phyloP scores from a whole-genome alignment of 2,797 vertebrate species.

The Carapus acus region DNA sequence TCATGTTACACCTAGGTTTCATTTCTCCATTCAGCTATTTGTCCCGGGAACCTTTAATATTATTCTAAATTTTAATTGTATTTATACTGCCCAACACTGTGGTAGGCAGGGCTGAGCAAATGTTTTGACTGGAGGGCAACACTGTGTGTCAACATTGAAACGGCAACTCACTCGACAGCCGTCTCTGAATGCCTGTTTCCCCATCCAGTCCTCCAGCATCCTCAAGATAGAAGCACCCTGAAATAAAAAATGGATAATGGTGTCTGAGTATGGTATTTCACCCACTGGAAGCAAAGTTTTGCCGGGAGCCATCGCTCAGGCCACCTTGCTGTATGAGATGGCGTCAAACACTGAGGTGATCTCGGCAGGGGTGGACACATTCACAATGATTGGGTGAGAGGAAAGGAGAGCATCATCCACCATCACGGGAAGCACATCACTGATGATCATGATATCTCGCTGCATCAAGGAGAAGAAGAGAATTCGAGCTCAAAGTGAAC shows the following conservation, averaged over 20 bases:
- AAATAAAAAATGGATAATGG: not conserved
- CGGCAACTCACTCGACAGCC: slow-evolving; percentile 85
- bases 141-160: too few species aligned
- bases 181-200: slow-evolving; percentile 75
- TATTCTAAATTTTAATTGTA: too few species aligned
- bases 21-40: too few species aligned
- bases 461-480: slow-evolving; percentile 44
- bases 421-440: slow-evolving; percentile 90
- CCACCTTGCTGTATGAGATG: slow-evolving; percentile 96
- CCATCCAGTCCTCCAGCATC: slow-evolving; percentile 91
- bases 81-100: too few species aligned
- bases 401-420: slow-evolving; percentile 85
- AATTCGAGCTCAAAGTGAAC: too few species aligned
- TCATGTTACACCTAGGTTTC: too few species aligned
- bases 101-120: too few species aligned
- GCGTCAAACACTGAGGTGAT: slow-evolving; percentile 96
- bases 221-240: slow-evolving; percentile 92
- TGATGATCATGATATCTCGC: slow-evolving; percentile 85
- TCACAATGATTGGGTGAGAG: slow-evolving; percentile 87
- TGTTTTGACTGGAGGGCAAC: too few species aligned
- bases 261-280: not conserved
- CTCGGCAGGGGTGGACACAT: slow-evolving; percentile 84
- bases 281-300: not conserved
- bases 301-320: too few species aligned
- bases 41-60: too few species aligned